These are phyloP conservation scores for Cynopterus sphinx DNA, from an alignment of 2,797 vertebrate species.

Conservation along the genomic window DNA sequence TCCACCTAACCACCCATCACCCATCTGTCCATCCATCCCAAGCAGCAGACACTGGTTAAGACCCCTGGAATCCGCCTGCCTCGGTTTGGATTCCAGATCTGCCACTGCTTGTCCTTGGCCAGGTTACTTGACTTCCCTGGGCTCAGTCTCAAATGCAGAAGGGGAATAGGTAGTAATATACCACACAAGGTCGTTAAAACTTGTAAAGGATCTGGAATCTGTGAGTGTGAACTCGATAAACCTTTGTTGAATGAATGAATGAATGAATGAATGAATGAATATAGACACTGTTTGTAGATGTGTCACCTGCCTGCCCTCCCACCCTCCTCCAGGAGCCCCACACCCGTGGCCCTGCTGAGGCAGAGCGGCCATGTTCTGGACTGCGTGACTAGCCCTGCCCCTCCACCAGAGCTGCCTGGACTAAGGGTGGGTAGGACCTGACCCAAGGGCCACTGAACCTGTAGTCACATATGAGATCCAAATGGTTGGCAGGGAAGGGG, in stretches of 20 bases:
- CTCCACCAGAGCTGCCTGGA: not conserved
- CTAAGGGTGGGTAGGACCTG: not conserved
- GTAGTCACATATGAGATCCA: not conserved
- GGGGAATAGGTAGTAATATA: rapidly evolving
- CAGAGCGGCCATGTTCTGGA: not conserved
- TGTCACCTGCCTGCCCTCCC: not conserved
- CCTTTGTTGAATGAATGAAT: not conserved
- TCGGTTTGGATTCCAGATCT: not conserved
- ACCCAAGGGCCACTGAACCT: not conserved
- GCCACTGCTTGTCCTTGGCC: not conserved
- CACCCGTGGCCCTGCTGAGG: not conserved
- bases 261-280: no score
- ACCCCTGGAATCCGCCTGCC: not conserved
- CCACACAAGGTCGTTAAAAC: not conserved
- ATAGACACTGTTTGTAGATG: not conserved
- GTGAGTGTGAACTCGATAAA: not conserved
- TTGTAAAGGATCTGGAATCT: not conserved
- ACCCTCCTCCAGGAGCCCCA: not conserved
- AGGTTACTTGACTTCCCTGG: not conserved
- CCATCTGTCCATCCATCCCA: not conserved
- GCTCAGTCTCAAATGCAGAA: not conserved
- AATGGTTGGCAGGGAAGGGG: not conserved
- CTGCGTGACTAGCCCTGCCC: not conserved
- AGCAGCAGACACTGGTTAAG: not conserved
- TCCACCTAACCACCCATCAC: not conserved